Conservation (phyloP, 2,797 vertebrate species). For the Rhinella marina region DNA sequence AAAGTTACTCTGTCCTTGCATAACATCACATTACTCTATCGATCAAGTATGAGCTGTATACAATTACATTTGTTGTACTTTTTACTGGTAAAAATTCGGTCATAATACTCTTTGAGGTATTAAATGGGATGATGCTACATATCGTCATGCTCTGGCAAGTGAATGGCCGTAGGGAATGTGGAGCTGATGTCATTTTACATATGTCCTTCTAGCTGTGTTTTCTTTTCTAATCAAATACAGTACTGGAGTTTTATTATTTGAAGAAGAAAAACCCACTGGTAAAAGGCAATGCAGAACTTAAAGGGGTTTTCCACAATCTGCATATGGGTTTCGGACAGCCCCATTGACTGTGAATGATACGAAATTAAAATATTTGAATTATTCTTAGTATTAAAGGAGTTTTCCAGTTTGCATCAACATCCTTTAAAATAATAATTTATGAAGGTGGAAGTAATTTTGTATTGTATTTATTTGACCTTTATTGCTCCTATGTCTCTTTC, state of each 20-base stretch:
- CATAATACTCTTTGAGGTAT: slow-evolving; percentile 11
- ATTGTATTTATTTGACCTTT: too few relatives aligned
- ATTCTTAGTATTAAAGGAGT: not conserved
- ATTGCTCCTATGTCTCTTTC: too few relatives aligned
- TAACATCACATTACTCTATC: slow-evolving; percentile 13
- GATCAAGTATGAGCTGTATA: slow-evolving; percentile 11
- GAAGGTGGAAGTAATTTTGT: too few relatives aligned
- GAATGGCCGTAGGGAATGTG: slow-evolving; percentile 16
- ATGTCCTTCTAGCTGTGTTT: not conserved
- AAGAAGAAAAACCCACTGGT: not conserved
- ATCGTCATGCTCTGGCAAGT: slow-evolving; percentile 27
- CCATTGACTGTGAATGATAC: not conserved
- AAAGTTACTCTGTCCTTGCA: slow-evolving; percentile 63
- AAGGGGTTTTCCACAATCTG: not conserved
- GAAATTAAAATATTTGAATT: too few relatives aligned
- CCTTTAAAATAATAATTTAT: too few relatives aligned
- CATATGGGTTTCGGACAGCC: not conserved
- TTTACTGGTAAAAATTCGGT: slow-evolving; percentile 11
- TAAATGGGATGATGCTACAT: slow-evolving; percentile 21
- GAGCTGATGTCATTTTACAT: slow-evolving; percentile 46
- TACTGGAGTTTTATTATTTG: not conserved
- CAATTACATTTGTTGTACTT: slow-evolving; percentile 22
- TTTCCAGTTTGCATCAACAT: too few relatives aligned
- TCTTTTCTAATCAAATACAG: slow-evolving; percentile 16
- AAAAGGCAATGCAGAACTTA: not conserved